phyloP scores from a whole-genome alignment of 2,888 invertebrate genomes.

The Agriotes lineatus region DNA sequence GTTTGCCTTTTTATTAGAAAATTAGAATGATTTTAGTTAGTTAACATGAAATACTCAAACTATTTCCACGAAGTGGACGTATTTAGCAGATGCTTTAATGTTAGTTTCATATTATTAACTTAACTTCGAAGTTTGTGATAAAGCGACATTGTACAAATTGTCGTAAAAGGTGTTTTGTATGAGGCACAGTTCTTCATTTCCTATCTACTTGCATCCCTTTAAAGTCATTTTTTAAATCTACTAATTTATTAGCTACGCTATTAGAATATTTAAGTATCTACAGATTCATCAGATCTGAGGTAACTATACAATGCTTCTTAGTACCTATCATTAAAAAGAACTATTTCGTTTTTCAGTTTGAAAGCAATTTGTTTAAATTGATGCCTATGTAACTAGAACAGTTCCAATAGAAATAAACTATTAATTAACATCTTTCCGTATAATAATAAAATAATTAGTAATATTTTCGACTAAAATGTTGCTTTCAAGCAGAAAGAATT shows the following conservation, averaged over 20 bases:
- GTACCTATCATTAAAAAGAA: constrained; percentile 9
- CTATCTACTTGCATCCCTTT: constrained; percentile 21
- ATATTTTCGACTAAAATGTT: too few species aligned
- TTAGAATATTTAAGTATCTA: constrained; percentile 25
- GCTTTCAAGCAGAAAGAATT: constrained; percentile 9
- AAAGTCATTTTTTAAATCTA: constrained; percentile 20
- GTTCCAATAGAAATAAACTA: too few species aligned
- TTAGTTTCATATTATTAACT: too few species aligned
- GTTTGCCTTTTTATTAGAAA: too few species aligned
- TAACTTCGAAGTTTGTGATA: background rate
- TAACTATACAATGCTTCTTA: constrained; percentile 21
- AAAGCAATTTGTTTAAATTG: constrained; percentile 14
- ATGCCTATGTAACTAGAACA: too few species aligned
- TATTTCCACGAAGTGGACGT: too few species aligned
- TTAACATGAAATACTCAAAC: too few species aligned
- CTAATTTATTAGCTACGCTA: constrained; percentile 18
- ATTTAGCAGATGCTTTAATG: too few species aligned
- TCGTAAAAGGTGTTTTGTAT: constrained; percentile 1
- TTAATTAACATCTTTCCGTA: too few species aligned
- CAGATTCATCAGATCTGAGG: constrained; percentile 13
- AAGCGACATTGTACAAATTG: background rate
- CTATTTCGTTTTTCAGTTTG: constrained; percentile 15
- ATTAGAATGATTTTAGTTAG: too few species aligned
- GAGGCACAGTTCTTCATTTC: constrained; percentile 38
- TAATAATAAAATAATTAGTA: too few species aligned